Percentiles rank a stretch among this genome's conserved stretches.
These are phyloP conservation scores for Microtus richardsoni DNA, from an alignment of 2,113 vertebrate species.

Conservation along the genomic window DNA sequence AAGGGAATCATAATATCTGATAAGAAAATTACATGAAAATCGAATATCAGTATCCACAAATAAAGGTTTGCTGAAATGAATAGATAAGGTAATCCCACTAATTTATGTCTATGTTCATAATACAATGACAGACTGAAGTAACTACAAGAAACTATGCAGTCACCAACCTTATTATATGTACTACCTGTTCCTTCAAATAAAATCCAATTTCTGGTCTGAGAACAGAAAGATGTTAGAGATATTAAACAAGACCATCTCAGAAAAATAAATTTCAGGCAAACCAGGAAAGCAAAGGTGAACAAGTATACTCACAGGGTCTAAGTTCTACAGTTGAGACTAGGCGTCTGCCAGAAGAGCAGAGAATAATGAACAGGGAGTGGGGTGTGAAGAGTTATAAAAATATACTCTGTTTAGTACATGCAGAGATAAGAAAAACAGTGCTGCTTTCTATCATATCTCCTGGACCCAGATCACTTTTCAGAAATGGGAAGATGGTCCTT, in stretches of 20 bases:
- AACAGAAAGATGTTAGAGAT: not conserved
- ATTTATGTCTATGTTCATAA: not conserved
- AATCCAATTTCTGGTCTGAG: not conserved
- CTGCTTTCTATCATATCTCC: not conserved
- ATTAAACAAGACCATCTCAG: conserved; percentile 22
- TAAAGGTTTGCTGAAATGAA: not conserved
- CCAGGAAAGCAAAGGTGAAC: not conserved
- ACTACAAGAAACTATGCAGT: not conserved
- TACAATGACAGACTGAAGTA: not conserved
- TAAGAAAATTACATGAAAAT: conserved; percentile 26
- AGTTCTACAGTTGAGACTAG: not conserved
- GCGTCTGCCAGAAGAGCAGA: not conserved
- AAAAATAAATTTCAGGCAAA: conserved; percentile 54
- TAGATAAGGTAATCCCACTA: not conserved
- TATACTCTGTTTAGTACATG: not conserved
- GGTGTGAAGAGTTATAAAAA: not conserved
- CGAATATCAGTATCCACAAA: not conserved
- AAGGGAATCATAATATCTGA: conserved; percentile 38
- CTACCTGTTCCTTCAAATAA: not conserved
- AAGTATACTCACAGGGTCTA: not conserved
- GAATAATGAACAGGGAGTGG: not conserved
- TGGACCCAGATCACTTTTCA: not conserved
- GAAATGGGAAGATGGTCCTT: not conserved
- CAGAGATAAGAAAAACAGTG: not conserved
- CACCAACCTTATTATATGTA: conserved; percentile 4